Conservation (phyloP, 1,140 invertebrate genomes). For the Palaemon carinicauda region DNA sequence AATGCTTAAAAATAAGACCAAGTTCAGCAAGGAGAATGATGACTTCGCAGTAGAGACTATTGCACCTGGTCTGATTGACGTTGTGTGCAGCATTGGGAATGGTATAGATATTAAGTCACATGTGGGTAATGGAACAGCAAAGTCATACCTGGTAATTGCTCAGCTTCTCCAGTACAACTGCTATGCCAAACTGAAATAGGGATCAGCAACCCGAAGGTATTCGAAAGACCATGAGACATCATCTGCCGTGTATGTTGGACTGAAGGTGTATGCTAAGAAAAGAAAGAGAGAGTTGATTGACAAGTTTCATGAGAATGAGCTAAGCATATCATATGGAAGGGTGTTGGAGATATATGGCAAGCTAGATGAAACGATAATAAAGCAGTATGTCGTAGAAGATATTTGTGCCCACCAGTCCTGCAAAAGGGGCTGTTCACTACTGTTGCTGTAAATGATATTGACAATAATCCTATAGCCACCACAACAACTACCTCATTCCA, state of each 20-base stretch:
- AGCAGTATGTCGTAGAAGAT: not conserved
- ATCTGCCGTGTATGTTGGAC: not conserved
- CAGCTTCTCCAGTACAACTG: too few species aligned
- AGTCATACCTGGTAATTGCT: too few species aligned
- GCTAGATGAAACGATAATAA: not conserved
- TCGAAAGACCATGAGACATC: not conserved
- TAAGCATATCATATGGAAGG: not conserved
- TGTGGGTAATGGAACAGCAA: too few species aligned
- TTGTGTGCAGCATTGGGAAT: too few species aligned
- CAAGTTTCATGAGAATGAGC: constrained; percentile 3
- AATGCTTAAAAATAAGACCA: too few species aligned
- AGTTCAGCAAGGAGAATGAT: too few species aligned
- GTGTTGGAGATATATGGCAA: not conserved
- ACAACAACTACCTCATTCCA: too few species aligned
- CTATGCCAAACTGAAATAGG: too few species aligned
- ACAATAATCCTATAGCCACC: constrained; percentile 16
- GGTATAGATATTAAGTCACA: too few species aligned
- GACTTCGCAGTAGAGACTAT: too few species aligned
- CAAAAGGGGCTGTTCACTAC: not conserved
- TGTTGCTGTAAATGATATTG: not conserved
- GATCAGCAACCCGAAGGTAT: not conserved
- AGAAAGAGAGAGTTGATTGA: not conserved
- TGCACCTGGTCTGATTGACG: too few species aligned
- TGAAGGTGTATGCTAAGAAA: not conserved
- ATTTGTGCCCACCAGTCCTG: constrained; percentile 5